These are phyloP conservation scores for Pristionchus pacificus DNA, from an alignment of 1,140 invertebrate genomes.

Conservation along the genomic window DNA sequence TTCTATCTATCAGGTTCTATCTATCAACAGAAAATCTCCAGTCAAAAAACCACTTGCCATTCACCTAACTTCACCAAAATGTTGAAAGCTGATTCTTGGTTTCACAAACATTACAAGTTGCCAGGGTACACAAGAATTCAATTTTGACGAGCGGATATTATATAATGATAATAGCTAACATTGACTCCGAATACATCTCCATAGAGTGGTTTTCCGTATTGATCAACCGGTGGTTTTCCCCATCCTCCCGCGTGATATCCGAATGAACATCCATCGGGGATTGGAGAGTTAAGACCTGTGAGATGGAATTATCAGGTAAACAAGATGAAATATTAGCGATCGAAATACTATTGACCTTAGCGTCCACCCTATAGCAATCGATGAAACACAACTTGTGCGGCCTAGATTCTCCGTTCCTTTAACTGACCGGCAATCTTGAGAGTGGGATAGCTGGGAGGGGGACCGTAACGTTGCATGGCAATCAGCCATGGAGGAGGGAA, in stretches of 20 bases:
- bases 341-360: not conserved
- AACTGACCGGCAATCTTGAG: conserved; percentile 79
- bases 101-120: conserved; percentile 2
- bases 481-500: conserved; percentile 96
- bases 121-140: not conserved
- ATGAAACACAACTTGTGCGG: too few species aligned
- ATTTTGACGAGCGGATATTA: not conserved
- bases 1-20: too few species aligned
- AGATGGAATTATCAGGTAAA: not conserved
- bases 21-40: too few species aligned
- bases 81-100: too few species aligned
- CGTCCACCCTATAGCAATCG: too few species aligned
- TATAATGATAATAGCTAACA: conserved; percentile 23
- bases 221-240: conserved; percentile 99
- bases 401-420: too few species aligned
- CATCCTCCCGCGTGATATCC: conserved; percentile 98
- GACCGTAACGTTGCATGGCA: conserved; percentile 98
- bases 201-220: conserved; percentile 91
- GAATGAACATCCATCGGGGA: conserved; percentile 92
- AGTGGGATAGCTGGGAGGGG: conserved; percentile 97
- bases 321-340: not conserved
- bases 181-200: conserved; percentile 89
- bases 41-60: too few species aligned
- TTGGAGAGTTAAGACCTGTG: conserved; percentile 62
- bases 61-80: not conserved